These are phyloP conservation scores for Episyrphus balteatus DNA, from an alignment of 1,140 invertebrate genomes.

Conservation along the genomic window DNA sequence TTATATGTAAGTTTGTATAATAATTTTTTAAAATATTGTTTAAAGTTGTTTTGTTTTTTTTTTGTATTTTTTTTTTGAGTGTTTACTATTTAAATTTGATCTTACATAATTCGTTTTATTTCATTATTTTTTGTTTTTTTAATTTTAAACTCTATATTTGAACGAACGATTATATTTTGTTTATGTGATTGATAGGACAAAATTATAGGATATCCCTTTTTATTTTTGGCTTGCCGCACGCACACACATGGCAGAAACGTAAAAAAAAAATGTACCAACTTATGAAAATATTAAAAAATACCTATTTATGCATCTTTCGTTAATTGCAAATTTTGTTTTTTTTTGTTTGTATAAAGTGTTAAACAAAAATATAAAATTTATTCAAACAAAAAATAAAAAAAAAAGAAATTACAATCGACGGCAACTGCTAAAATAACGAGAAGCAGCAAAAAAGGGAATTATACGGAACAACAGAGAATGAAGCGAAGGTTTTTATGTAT, in stretches of 20 bases:
- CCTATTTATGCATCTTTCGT: not conserved
- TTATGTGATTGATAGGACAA: no score
- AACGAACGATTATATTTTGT: no score
- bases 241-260: no score
- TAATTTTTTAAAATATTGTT: not conserved
- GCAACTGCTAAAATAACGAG: not conserved
- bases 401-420: not conserved
- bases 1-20: not conserved
- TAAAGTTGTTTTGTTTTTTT: not conserved
- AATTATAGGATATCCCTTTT: no score
- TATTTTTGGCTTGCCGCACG: no score
- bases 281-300: not conserved
- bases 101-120: no score
- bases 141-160: no score
- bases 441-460: no score
- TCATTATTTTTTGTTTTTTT: no score
- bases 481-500: no score
- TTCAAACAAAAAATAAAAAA: not conserved
- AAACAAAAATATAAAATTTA: not conserved
- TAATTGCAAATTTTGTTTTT: not conserved
- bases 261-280: not conserved
- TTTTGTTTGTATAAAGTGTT: not conserved
- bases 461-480: no score
- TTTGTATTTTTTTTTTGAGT: not conserved
- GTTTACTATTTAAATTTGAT: not conserved